Evolutionary conservation across 2,888 invertebrate species (phyloP), one percentile per base, ranked within the genome.

Genomic region (Temnothorax rugatulus): DNA sequence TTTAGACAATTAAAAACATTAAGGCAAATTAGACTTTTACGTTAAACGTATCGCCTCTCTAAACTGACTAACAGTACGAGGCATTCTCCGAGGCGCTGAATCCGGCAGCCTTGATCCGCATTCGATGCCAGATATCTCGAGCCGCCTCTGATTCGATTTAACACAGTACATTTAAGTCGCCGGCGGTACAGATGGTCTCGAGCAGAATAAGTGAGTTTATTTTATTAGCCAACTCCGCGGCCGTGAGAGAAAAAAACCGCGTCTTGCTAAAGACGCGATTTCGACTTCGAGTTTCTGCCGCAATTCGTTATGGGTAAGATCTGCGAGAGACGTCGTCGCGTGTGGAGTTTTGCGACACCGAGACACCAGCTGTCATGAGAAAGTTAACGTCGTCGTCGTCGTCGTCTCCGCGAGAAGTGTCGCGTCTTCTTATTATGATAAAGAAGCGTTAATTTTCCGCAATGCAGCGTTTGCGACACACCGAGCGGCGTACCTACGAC

Each of bases 31-130:
- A 44, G 13, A 38, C 34, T 77, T 15, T 59, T 59, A 47, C 9
- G 44, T 34, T 54, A 25, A 52, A 34, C 2, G 38, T 50, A 34
- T 7, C 34, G 34, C 34, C 59, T 63, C 47, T 74, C 69, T 79
- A 69, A 83, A 75, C 41, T 38, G n/a, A n/a, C 44, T 54, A 77
- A 84, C 66, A n/a, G 41, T 41, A n/a, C 59, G 41, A 34, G 15
- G 29, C 69, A 47, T 38, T 59, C 41, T 57, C 50, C 21, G 54
- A 57, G 7, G 8, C 25, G 38, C 41, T 63, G 25, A 73, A 84
- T 87, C 74, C 52, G 74, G 15, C 52, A 83, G 52, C 71, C 83
- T 83, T 85, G 79, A 83, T 85, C 66, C 18, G 59, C 44, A 57
- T 75, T 74, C 59, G 29, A 15, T 15, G 13, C 38, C 57, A 64